Evolutionary conservation across 1,140 invertebrate genomes (phyloP).

Genomic region (Anoplophora glabripennis): DNA sequence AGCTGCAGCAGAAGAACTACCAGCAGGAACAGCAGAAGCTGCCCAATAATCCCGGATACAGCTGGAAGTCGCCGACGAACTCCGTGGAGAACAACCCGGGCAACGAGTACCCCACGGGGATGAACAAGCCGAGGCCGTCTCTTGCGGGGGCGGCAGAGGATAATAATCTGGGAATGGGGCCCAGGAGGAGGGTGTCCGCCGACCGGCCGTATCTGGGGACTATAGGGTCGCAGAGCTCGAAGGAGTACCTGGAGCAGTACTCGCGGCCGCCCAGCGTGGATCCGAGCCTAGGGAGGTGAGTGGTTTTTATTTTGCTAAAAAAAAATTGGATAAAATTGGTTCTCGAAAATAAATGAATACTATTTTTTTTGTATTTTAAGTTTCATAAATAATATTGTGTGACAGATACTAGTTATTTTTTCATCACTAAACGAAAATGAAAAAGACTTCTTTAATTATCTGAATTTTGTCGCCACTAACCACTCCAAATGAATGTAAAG

Average conservation of each 20-base stretch:
- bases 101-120: constrained; percentile 17
- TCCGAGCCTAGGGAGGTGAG: constrained; percentile 73
- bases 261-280: constrained; percentile 84
- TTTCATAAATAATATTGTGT: no score
- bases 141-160: constrained; percentile 36
- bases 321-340: no score
- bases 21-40: not conserved
- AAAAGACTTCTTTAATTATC: no score
- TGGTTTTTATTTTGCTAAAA: not conserved
- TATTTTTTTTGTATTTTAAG: no score
- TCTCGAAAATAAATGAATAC: no score
- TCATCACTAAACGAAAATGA: no score
- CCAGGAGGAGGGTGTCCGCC: constrained; percentile 51
- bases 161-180: constrained; percentile 44
- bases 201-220: constrained; percentile 55
- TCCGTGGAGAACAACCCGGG: constrained; percentile 14
- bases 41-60: not conserved
- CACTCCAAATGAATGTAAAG: no score
- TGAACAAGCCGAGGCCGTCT: constrained; percentile 8
- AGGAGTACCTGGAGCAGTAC: constrained; percentile 87
- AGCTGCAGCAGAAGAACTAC: not conserved
- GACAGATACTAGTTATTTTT: no score
- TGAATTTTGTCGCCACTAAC: no score
- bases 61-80: constrained; percentile 15
- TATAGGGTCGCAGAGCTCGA: constrained; percentile 55